Evolutionary conservation across 1,140 invertebrate species (phyloP), one percentile per base, ranked within the genome.

Genomic region (Brachionus paranguensis): DNA sequence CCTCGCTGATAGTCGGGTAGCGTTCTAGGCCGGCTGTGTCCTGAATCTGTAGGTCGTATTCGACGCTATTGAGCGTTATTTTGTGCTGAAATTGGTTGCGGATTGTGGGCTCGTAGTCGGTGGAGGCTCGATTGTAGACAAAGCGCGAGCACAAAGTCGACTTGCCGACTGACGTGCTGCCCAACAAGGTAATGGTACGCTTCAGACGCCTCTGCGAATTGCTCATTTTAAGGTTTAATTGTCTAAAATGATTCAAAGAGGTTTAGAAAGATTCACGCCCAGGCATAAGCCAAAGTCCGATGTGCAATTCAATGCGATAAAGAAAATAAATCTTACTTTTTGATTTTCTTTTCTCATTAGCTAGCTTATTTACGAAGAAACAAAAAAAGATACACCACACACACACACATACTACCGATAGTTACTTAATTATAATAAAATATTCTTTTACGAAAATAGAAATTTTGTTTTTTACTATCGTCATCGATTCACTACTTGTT

Each of bases 81-180:
- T 60, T 81, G 43, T 33, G 53, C 27, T 81, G 53, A 47, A 81
- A 81, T 12, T 45, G 17, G 20, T 43, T 64, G 12, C 43, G 50
- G 12, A 68, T 68, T 43, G 78, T 81, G 7, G 78, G 78, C 24
- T 81, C 53, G 41, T 81, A 81, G n/a, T 81, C 78, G 4, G 55
- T 17, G 3, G 37, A 41, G 53, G 60, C 55, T 47, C 41, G 24
- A 8, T 81, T 81, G 37, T 45, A 27, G 10, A 47, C 60, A 24
- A 81, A 68, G 5, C 78, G 50, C 20, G 37, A 33, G 50, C 50
- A 64, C 4, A 81, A 4, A 1, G 78, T 64, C 53, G 78, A 81
- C 43, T 81, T 81, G 41, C 78, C 78, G 20, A 81, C 78, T 11
- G 53, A 81, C n/a, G 78, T 68, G 45, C 53, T 81, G 24, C 78